These are phyloP conservation scores for Tangara arthus DNA, from an alignment of 2,797 vertebrate species.

Conservation along the genomic window DNA sequence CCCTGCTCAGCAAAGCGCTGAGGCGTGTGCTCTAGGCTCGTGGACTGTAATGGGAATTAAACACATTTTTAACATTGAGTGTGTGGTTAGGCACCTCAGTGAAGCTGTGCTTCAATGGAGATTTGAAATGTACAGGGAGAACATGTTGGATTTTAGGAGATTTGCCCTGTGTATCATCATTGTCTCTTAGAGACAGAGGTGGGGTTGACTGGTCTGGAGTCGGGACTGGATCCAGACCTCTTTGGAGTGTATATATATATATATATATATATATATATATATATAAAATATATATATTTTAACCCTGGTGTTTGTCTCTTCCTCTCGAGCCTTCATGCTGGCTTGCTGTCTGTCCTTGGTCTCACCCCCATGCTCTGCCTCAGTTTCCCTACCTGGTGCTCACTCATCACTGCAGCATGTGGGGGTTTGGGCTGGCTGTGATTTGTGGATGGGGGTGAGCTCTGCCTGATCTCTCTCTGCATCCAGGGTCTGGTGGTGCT, in stretches of 20 bases:
- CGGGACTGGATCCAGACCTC: neutral
- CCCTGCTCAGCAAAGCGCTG: neutral
- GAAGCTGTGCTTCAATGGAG: neutral
- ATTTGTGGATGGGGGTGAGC: neutral
- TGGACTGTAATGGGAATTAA: slow-evolving; percentile 8
- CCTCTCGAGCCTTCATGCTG: fast-evolving
- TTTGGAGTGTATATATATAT: neutral
- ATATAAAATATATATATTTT: no score
- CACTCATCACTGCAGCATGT: fast-evolving
- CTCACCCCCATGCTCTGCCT: neutral
- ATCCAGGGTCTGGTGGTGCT: neutral
- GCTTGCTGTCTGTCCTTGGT: neutral
- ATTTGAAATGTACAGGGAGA: neutral
- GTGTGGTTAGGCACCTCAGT: neutral
- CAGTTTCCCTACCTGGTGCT: neutral
- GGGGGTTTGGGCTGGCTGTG: neutral
- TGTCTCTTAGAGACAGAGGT: neutral
- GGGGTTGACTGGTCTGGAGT: neutral
- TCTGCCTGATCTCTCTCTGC: neutral
- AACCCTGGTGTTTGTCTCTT: neutral
- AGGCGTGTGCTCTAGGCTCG: neutral
- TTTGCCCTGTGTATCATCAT: neutral
- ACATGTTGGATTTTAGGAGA: neutral
- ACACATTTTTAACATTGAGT: neutral
- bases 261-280: neutral